Evolutionary conservation across 2,797 vertebrate species (phyloP).

Genomic region (Mormyrus proboscirostris): DNA sequence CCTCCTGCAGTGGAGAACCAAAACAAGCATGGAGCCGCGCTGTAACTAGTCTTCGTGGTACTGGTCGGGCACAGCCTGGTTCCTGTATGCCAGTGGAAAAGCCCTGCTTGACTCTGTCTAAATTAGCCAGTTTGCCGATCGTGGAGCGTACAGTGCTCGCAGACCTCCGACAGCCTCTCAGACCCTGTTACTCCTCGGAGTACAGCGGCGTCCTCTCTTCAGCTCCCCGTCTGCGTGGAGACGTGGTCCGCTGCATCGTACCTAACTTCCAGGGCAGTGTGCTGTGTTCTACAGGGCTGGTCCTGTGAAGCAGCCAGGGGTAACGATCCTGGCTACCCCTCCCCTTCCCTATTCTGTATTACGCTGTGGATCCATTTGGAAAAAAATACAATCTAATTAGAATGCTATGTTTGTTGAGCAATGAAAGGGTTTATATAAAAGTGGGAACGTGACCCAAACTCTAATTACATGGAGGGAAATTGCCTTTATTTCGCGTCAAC

Average conservation of each 20-base stretch:
- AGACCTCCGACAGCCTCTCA: background rate
- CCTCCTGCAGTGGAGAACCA: too few relatives aligned
- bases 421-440: slow-evolving; percentile 10
- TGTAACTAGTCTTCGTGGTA: background rate
- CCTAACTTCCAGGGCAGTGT: background rate
- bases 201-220: background rate
- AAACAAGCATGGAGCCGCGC: background rate
- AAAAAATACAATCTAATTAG: background rate
- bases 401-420: slow-evolving; percentile 8
- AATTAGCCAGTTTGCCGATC: background rate
- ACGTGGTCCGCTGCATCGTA: background rate
- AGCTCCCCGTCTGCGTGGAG: background rate
- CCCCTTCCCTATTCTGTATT: background rate
- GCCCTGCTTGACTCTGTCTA: background rate
- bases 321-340: background rate
- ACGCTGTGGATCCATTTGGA: background rate
- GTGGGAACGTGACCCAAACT: slow-evolving; percentile 1
- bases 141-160: background rate
- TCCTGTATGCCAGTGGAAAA: background rate
- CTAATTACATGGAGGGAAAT: slow-evolving; percentile 5
- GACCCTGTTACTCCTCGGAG: background rate
- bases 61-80: background rate
- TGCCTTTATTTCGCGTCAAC: slow-evolving; percentile 1
- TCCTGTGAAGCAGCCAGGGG: background rate
- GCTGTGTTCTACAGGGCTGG: background rate